Evolutionary conservation across 2,113 vertebrate genomes (phyloP).

Genomic region (Emberiza fucata): DNA sequence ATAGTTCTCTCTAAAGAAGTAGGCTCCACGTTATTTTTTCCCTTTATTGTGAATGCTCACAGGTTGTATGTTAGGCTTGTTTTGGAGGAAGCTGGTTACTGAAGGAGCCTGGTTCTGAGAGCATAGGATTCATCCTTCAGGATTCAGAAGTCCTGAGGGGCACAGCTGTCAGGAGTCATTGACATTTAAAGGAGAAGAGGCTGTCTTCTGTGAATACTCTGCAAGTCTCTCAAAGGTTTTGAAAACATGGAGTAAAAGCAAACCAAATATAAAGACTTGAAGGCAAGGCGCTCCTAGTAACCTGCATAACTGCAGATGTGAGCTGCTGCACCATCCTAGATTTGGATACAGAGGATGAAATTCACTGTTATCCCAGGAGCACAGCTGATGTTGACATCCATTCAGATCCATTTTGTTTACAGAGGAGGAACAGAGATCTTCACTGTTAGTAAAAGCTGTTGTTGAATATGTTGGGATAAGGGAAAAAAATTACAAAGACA

Average conservation of each 20-base stretch:
- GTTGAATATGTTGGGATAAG: background rate
- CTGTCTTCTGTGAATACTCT: background rate
- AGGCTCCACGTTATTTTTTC: background rate
- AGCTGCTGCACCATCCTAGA: background rate
- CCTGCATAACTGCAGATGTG: background rate
- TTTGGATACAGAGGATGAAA: background rate
- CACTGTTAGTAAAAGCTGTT: background rate
- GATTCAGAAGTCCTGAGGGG: conserved; percentile 7
- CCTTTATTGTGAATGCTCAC: background rate
- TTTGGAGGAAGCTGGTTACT: background rate
- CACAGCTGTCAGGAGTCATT: conserved; percentile 17
- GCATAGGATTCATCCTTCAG: background rate
- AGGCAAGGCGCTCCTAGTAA: background rate
- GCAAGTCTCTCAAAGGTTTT: background rate
- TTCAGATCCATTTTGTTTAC: background rate
- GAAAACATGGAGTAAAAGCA: background rate
- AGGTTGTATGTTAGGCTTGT: background rate
- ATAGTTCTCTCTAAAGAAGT: background rate
- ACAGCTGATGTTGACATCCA: background rate
- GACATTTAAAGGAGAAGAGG: conserved; percentile 10
- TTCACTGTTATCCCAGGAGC: background rate
- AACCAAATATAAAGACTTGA: background rate
- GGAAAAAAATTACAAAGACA: background rate
- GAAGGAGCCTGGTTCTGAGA: background rate
- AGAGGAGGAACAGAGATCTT: background rate